Conservation (phyloP, 23 tunicate species). For the Oikopleura dioica region DNA sequence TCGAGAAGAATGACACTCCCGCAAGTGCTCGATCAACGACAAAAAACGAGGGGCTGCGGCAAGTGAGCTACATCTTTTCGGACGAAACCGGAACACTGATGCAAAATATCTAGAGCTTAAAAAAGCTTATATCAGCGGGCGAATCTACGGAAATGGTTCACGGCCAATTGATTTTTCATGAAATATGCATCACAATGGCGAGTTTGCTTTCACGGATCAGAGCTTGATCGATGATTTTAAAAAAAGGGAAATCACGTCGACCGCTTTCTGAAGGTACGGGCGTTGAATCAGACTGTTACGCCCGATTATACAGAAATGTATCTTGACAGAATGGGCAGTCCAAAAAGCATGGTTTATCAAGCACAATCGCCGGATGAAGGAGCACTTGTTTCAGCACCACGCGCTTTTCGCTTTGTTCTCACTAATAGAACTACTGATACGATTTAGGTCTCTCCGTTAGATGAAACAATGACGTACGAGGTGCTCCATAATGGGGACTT, state of each 20-base stretch:
- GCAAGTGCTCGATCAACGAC: neutral
- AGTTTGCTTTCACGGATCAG: neutral
- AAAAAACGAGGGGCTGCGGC: neutral
- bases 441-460: neutral
- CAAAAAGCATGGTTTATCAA: neutral
- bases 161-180: neutral
- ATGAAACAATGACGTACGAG: neutral
- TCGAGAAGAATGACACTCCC: neutral
- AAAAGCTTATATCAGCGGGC: neutral
- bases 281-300: neutral
- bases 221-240: neutral
- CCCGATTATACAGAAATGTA: neutral
- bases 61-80: neutral
- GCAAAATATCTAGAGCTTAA: neutral
- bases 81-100: conserved; percentile 7
- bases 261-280: neutral
- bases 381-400: neutral
- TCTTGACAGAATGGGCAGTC: too few relatives aligned
- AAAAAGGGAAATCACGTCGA: neutral
- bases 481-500: neutral
- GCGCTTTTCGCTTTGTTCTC: conserved; percentile 1
- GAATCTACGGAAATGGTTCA: neutral
- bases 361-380: conserved; percentile 11
- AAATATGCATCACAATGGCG: neutral
- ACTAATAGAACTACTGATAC: neutral